Evolutionary conservation across 2,888 invertebrate species (phyloP), one percentile per base, ranked within the genome.

Genomic region (Panopea generosa): DNA sequence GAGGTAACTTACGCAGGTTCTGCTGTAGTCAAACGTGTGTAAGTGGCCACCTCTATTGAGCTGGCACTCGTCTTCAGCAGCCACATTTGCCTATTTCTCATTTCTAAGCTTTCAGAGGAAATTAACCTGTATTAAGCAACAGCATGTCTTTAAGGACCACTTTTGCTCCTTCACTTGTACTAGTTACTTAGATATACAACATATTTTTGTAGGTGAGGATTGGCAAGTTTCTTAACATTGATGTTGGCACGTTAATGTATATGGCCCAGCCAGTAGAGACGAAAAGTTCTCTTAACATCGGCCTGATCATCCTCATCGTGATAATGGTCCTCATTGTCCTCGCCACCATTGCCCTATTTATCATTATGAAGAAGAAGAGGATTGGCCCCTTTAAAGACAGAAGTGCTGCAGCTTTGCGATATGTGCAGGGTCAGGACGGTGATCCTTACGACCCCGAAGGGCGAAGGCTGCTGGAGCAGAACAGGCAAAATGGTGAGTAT

Each of bases 191-290:
- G n/a, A n/a, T n/a, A n/a, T n/a, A n/a, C n/a, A n/a, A n/a, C n/a
- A n/a, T n/a, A n/a, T n/a, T n/a, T n/a, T 77, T 79, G 0, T 80
- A 91, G 91, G 86, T 90, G 0, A 60, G 60, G 18, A 74, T 90
- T 52, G 90, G 90, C 2, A 69, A 33, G n/a, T 77, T 85, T 55
- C 75, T 88, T 14, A 29, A 16, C 4, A 87, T 79, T 60, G 66
- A 84, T 16, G 80, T 90, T 24, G 91, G 91, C 20, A 75, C 78
- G 49, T 57, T 91, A 16, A 76, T 83, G 20, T 90, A 82, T 62
- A 68, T 74, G 1, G 61, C 73, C 7, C 33, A 53, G 2, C 68
- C 40, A 16, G 62, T 57, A 0, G 52, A 60, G 0, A n/a, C 27
- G 2, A 24, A 65, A 6, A 66, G 76, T 14, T 66, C 62, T 56